A percentile compares a stretch with the other conserved stretches of the same genome.
Evolutionary conservation across 2,797 vertebrate species (phyloP).

Genomic region (Sphenodon punctatus): DNA sequence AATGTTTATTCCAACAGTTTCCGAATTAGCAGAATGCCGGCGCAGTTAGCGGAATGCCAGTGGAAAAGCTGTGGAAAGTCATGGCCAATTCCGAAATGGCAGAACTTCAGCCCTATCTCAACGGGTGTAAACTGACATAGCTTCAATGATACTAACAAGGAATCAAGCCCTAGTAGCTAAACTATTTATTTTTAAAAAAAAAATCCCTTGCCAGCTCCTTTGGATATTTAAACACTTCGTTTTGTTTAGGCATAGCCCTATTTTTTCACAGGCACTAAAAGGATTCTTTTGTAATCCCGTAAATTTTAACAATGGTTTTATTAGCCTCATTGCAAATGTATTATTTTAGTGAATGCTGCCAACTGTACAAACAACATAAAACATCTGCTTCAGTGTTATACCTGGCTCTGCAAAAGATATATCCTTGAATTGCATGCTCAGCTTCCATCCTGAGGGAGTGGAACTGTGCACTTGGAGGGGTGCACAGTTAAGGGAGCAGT

Average conservation of each 20-base stretch:
- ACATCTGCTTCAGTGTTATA: slow-evolving; percentile 52
- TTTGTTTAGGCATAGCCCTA: background rate
- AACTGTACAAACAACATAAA: slow-evolving; percentile 31
- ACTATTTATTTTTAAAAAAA: background rate
- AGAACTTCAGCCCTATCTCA: no score
- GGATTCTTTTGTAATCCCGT: background rate
- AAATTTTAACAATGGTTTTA: background rate
- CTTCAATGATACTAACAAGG: background rate
- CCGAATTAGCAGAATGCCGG: no score
- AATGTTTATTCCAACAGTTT: no score
- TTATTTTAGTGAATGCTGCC: background rate
- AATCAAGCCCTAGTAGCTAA: background rate
- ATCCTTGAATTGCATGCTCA: background rate
- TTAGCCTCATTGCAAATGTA: background rate
- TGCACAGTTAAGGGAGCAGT: background rate
- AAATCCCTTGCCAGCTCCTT: background rate
- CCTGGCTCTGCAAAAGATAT: background rate
- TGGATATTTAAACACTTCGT: background rate
- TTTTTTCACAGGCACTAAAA: background rate
- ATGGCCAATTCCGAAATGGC: no score
- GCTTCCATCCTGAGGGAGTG: slow-evolving; percentile 4
- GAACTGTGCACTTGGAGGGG: background rate
- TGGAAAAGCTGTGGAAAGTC: no score
- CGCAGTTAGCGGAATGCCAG: no score
- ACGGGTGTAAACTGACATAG: background rate